Base-by-base conservation (phyloP, 2,797 vertebrate genomes). In the Tiaroga cobitis region DNA sequence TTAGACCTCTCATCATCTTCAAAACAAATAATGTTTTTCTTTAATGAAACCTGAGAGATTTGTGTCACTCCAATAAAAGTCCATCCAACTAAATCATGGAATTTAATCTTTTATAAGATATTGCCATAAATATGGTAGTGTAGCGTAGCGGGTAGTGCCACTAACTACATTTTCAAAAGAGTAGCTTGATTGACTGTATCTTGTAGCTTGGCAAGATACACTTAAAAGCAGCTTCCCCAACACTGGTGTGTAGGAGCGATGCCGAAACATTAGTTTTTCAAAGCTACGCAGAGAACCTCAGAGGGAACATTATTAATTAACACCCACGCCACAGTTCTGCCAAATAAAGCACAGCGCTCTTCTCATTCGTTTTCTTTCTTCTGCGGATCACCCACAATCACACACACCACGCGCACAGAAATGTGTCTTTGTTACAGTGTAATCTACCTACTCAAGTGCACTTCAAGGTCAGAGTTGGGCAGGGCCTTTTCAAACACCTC, bases 231-330 rank as follows among this genome's bases (percentile, higher is more conserved):
- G 59, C 56, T 65, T 67, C 61, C 78, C 19, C 78, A 80, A 21
- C 18, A 67, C 78, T 67, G 41, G 65, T 69, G 49, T 37, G 63
- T 68, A 69, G 72, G 85, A 88, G 86, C 15, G 73, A 74, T 81
- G 84, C 68, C 56, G 49, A 54, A 65, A 15, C 82, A 69, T 85
- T 87, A 10, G 68, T 79, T 80, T 87, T 75, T 76, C 77, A 77
- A n/a, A 80, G 61, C 75, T 86, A 86, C 51, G 24, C 41, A 73
- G 77, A 85, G 73, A 80, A 82, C 65, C 85, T 81, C 70, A 61
- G 81, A 87, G 88, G 82, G 67, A 82, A 80, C 75, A 87, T 89
- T 88, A 90, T 89, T 90, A 90, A 90, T 90, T 90, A 89, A 90
- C 87, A 84, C 89, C 89, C 85, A 89, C 89, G 84, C 85, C 75